These are phyloP conservation scores for Rhysida immarginata DNA, from an alignment of 1,140 invertebrate species.

Conservation along the genomic window DNA sequence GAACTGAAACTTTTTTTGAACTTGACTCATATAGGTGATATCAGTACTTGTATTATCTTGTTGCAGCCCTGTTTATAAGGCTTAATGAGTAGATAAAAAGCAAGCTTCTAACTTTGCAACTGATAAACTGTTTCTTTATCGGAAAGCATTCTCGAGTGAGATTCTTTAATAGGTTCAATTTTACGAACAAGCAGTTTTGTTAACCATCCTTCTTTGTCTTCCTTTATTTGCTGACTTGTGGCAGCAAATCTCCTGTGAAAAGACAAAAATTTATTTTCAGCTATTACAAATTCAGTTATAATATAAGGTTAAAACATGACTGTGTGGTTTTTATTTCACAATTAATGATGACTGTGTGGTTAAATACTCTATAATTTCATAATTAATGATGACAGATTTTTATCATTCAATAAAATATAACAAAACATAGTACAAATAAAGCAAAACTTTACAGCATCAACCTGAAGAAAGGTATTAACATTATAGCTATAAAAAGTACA, in stretches of 20 bases:
- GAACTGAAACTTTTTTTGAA: too few species aligned
- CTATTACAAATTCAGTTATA: neutral
- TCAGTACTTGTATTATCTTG: too few species aligned
- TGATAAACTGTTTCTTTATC: conserved; percentile 90
- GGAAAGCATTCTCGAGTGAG: conserved; percentile 84
- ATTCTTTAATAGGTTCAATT: conserved; percentile 86
- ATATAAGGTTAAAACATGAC: neutral
- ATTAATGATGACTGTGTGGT: too few species aligned
- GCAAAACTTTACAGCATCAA: too few species aligned
- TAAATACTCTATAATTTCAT: too few species aligned
- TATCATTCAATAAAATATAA: too few species aligned
- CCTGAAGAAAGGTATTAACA: too few species aligned
- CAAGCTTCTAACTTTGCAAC: conserved; percentile 43
- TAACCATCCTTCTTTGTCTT: conserved; percentile 56
- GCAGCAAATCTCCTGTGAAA: neutral
- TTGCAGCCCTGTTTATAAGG: neutral
- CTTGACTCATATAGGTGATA: too few species aligned
- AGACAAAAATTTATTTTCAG: neutral
- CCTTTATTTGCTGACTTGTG: neutral
- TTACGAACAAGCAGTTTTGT: conserved; percentile 74
- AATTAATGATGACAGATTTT: too few species aligned
- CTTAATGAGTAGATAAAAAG: conserved; percentile 3
- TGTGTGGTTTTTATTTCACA: too few species aligned
- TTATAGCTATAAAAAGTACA: too few species aligned
- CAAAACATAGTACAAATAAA: too few species aligned